These are phyloP conservation scores for Monochamus alternatus DNA, from an alignment of 2,888 invertebrate genomes.

Conservation along the genomic window DNA sequence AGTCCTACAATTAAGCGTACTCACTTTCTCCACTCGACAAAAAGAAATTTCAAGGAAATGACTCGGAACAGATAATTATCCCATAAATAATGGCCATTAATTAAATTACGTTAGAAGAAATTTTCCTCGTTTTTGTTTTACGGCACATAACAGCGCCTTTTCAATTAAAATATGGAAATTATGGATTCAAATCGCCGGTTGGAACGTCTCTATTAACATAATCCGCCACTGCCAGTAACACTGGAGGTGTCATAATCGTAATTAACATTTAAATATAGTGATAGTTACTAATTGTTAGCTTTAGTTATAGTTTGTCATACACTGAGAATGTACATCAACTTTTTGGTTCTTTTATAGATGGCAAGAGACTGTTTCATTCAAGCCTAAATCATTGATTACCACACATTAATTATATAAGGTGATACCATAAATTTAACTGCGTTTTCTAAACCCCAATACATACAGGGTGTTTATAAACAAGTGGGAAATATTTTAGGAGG, in stretches of 20 bases:
- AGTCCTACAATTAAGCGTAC: conserved; percentile 26
- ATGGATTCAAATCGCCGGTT: conserved; percentile 2
- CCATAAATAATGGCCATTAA: conserved; percentile 24
- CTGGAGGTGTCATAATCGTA: background rate
- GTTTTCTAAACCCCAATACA: too few relatives aligned
- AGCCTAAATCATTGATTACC: too few relatives aligned
- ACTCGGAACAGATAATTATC: conserved; percentile 36
- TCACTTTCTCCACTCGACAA: conserved; percentile 43
- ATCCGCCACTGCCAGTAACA: background rate
- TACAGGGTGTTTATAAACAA: too few relatives aligned
- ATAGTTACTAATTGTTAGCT: background rate
- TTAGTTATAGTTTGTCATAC: background rate
- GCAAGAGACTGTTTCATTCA: too few relatives aligned
- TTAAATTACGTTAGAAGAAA: conserved; percentile 31
- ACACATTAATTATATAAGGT: too few relatives aligned
- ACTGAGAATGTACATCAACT: too few relatives aligned
- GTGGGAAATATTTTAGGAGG: too few relatives aligned
- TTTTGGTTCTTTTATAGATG: too few relatives aligned
- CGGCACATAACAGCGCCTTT: conserved; percentile 7
- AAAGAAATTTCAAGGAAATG: conserved; percentile 45
- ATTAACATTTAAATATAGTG: background rate
- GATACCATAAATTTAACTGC: too few relatives aligned
- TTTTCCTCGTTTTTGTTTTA: conserved; percentile 25
- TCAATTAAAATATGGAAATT: conserved; percentile 31
- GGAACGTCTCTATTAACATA: conserved; percentile 19